phyloP scores from a whole-genome alignment of 2,888 invertebrate genomes.

The Fragum fragum region DNA sequence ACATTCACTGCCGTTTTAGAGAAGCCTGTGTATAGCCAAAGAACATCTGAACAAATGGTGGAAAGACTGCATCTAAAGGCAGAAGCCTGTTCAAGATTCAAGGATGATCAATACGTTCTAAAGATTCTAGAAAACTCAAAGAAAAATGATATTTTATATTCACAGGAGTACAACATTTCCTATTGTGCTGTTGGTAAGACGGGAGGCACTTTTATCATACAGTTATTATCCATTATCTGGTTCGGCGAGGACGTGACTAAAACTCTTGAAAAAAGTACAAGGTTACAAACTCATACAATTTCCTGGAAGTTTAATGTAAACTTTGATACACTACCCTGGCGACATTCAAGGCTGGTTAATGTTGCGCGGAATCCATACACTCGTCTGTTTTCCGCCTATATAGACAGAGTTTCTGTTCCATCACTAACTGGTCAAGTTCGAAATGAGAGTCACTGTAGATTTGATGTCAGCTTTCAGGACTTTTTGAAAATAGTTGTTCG shows the following conservation, averaged over 20 bases:
- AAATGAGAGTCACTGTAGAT: not conserved
- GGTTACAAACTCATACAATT: not conserved
- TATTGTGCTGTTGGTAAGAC: not conserved
- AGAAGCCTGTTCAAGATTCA: not conserved
- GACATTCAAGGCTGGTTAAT: not conserved
- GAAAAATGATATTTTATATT: not conserved
- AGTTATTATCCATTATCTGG: not conserved
- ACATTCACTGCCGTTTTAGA: no score
- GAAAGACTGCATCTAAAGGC: not conserved
- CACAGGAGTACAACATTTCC: not conserved
- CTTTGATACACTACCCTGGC: not conserved
- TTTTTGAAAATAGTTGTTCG: not conserved
- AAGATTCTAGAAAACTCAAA: no score
- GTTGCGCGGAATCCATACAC: not conserved
- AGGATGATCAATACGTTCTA: not conserved
- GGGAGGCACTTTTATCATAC: not conserved
- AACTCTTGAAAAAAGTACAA: not conserved
- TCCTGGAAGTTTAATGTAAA: not conserved
- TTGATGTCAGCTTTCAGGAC: not conserved
- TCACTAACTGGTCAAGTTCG: not conserved
- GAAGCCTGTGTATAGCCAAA: no score
- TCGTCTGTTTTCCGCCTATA: not conserved
- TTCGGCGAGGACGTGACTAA: not conserved
- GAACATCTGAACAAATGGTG: not conserved
- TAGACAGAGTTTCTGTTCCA: not conserved